phyloP scores from a whole-genome alignment of 2,888 invertebrate genomes.

The Ochropleura plecta region DNA sequence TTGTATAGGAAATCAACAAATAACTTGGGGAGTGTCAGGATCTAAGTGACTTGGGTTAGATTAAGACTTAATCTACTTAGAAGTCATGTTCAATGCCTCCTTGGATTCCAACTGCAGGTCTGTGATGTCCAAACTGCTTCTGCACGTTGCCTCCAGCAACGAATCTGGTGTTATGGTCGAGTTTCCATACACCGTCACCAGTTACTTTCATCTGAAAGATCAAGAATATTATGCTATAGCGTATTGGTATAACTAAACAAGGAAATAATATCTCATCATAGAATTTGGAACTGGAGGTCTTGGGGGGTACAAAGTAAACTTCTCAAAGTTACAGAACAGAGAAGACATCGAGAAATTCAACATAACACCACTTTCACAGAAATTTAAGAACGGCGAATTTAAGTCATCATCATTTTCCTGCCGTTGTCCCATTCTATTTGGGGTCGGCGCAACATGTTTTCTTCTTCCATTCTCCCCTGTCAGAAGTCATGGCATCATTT shows the following conservation, averaged over 20 bases:
- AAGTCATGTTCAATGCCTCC: constrained; percentile 69
- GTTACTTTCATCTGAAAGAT: constrained; percentile 68
- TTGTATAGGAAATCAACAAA: no score
- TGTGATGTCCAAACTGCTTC: constrained; percentile 69
- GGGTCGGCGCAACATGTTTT: no score
- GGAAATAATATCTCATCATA: neutral
- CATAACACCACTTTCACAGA: no score
- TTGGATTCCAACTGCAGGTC: constrained; percentile 71
- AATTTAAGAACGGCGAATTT: no score
- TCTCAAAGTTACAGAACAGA: neutral
- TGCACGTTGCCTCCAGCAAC: constrained; percentile 72
- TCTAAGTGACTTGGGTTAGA: neutral
- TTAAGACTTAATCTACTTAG: neutral
- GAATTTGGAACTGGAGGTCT: neutral
- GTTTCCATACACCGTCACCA: constrained; percentile 75
- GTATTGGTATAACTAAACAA: no score
- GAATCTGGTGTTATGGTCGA: constrained; percentile 73
- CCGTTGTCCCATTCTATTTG: no score
- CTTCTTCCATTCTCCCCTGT: no score
- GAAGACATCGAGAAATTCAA: no score
- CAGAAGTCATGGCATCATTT: no score
- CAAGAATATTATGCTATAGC: neutral
- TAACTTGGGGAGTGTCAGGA: no score
- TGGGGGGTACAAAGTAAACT: neutral
- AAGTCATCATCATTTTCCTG: no score